Conservation (phyloP, 1,140 invertebrate species). For the Cydia strobilella region DNA sequence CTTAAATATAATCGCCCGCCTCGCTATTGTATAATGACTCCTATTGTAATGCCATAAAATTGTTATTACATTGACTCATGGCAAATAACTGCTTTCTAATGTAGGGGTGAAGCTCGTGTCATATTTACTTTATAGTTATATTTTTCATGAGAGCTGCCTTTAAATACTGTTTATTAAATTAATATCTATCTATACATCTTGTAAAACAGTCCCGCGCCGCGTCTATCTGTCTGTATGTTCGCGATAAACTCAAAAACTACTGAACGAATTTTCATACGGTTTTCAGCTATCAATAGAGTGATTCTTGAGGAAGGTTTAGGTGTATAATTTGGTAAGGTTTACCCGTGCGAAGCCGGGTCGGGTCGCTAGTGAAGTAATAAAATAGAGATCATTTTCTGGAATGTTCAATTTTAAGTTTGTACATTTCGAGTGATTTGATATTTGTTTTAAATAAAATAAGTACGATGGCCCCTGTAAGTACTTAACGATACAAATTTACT, state of each 20-base stretch:
- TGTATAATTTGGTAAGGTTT: no score
- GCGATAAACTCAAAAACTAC: no score
- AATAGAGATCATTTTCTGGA: constrained; percentile 24
- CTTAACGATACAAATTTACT: constrained; percentile 13
- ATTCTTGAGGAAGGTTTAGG: no score
- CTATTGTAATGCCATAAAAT: neutral
- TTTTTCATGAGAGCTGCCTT: constrained; percentile 6
- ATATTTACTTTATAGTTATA: constrained; percentile 7
- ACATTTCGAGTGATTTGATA: constrained; percentile 6
- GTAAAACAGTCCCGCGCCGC: no score
- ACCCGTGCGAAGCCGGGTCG: no score
- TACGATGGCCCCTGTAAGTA: constrained; percentile 22
- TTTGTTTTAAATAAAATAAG: constrained; percentile 7
- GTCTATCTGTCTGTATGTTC: no score
- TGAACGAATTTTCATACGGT: no score
- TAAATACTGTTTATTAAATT: neutral
- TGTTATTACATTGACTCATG: neutral
- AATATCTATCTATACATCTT: no score
- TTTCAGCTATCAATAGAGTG: no score
- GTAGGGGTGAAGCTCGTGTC: constrained; percentile 20
- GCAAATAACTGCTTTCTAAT: constrained; percentile 16
- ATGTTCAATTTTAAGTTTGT: constrained; percentile 27
- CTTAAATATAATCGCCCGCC: constrained; percentile 4
- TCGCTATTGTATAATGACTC: constrained; percentile 25
- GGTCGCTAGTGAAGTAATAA: constrained; percentile 22